Evolutionary conservation across 2,113 vertebrate genomes (phyloP), one percentile per base, ranked within the genome.

Genomic region (Ornithorhynchus anatinus): DNA sequence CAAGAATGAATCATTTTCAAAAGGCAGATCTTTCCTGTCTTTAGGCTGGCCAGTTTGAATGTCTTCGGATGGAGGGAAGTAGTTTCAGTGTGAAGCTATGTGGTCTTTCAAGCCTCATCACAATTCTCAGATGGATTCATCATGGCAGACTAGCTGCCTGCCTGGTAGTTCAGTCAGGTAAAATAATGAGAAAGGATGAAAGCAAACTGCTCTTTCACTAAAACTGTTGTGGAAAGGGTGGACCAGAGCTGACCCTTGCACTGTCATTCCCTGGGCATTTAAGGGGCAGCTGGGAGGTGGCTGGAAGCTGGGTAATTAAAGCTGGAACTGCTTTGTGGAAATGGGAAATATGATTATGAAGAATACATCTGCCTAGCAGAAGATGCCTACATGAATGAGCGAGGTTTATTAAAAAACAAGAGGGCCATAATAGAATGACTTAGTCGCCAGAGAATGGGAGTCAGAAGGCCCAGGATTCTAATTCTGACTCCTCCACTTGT

Each of bases 1-100:
- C 84, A 85, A 36, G 85, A 70, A 89, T 80, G 86, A 89, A 89
- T 84, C 57, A 74, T 81, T 90, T 86, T 85, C 75, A 88, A 89
- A 85, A 88, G 89, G 80, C 77, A 84, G 79, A 84, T 86, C 86
- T 50, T 81, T 81, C 74, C 68, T 79, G n/a, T n/a, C 19, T 77
- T 39, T 84, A 79, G 79, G 70, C 56, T 37, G 64, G 57, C n/a
- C 72, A 72, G 59, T 53, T 48, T 68, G 84, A 86, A 82, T 82
- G 84, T 77, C 75, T 76, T 77, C 72, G 64, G 84, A 85, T 68
- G 75, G 65, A 72, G 80, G 77, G 60, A 70, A 76, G 63, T 52
- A 33, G 32, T 72, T 77, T 81, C 84, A 69, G 57, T 66, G 72
- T 2, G 0, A 2, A 59, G 56, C 62, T 52, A 75, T 81, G 82